phyloP scores from a whole-genome alignment of 2,113 vertebrate genomes.

The Oceanodroma tethys region DNA sequence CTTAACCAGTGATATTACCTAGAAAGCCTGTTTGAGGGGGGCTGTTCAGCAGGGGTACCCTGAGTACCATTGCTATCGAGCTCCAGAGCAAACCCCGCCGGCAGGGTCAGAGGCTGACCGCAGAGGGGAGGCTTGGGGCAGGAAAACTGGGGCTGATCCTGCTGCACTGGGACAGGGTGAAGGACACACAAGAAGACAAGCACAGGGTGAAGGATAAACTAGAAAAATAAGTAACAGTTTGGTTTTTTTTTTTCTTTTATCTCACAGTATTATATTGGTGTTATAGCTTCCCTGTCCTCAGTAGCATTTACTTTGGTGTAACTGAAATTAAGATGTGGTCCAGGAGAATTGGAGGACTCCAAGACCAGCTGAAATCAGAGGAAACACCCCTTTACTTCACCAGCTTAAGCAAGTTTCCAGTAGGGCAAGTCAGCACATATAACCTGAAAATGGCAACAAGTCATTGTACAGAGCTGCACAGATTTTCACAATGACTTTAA shows the following conservation, averaged over 20 bases:
- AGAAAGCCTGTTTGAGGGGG: neutral
- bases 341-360: neutral
- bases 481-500: neutral
- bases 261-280: neutral
- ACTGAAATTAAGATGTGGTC: neutral
- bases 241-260: neutral
- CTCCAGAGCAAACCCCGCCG: accelerated
- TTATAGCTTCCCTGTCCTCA: neutral
- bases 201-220: neutral
- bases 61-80: no score
- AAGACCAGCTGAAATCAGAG: neutral
- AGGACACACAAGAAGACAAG: neutral
- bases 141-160: neutral
- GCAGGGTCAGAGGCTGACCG: neutral
- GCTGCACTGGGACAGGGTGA: neutral
- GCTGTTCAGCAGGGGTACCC: neutral
- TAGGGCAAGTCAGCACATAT: neutral
- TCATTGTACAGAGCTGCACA: neutral
- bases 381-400: neutral
- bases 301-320: neutral
- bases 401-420: neutral
- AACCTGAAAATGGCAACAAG: neutral
- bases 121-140: neutral
- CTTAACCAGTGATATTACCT: neutral
- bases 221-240: neutral